Evolutionary conservation across 2,888 invertebrate species (phyloP), one percentile per base, ranked within the genome.

Genomic region (Blastobasis lacticolella): DNA sequence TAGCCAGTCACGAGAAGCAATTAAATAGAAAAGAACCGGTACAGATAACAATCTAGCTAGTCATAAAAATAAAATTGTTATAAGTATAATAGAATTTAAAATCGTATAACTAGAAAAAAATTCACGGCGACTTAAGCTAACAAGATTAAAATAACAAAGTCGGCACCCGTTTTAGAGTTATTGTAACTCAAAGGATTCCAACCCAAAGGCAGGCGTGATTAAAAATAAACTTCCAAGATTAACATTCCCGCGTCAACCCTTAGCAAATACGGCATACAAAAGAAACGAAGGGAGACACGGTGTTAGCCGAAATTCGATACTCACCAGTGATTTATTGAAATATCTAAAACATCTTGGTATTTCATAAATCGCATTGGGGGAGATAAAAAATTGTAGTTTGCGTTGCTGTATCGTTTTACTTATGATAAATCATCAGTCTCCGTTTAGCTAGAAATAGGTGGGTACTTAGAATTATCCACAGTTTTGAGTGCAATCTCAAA

Each of bases 291-390:
- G 73, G 78, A 76, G 74, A 69, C 69, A 72, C 7, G 73, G 78
- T 76, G 74, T 69, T 74, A 74, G 76, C 74, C 71, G 85, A 78
- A 82, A 86, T 81, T 78, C 79, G 84, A 86, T 75, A 78, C 81
- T 81, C 78, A 73, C 80, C 78, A 42, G 76, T 82, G 84, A 87
- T 87, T 86, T 87, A 88, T 86, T 80, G 81, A 78, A 81, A 83
- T 81, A 79, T 76, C 78, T 80, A 72, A 73, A 79, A 80, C 77
- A 75, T 78, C 77, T 80, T 74, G 69, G 76, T 78, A 75, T 76
- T 79, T 68, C 68, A 78, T 81, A 80, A 82, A 81, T 82, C 71
- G 77, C 74, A 67, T 71, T 69, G 67, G 67, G 83, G 83, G 84
- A 80, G 84, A 84, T 84, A 84, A 82, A 81, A 73, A 78, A 72